These are phyloP conservation scores for Stratiomys singularior DNA, from an alignment of 2,888 invertebrate species.

Conservation along the genomic window DNA sequence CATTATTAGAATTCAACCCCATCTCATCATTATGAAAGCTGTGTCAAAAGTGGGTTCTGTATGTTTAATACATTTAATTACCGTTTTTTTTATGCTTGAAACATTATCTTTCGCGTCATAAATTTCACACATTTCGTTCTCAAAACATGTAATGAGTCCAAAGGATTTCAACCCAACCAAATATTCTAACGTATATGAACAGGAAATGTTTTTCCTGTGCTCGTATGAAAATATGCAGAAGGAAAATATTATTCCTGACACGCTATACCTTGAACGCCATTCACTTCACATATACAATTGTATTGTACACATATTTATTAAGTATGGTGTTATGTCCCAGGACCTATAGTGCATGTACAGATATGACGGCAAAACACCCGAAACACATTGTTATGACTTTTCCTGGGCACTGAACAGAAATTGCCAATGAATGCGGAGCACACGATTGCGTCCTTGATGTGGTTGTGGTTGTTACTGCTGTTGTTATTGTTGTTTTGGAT, in stretches of 20 bases:
- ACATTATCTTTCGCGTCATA: conserved; percentile 2
- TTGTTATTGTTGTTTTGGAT: neutral
- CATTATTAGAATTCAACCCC: neutral
- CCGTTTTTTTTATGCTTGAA: neutral
- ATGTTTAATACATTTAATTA: neutral
- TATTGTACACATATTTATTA: neutral
- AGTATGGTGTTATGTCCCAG: too few species aligned
- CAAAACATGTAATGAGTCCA: neutral
- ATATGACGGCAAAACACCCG: neutral
- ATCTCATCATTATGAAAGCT: neutral
- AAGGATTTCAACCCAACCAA: neutral
- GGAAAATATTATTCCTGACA: neutral
- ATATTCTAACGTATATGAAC: neutral
- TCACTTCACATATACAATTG: neutral
- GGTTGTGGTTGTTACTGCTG: too few species aligned
- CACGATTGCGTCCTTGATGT: too few species aligned
- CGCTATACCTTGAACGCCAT: neutral
- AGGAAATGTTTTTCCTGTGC: neutral
- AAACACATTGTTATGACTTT: neutral
- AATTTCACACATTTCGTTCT: neutral
- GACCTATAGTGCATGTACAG: neutral
- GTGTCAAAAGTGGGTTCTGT: neutral
- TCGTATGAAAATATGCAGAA: neutral
- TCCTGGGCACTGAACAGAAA: neutral
- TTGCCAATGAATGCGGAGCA: neutral